Conservation (phyloP, 2,888 invertebrate genomes). For the Meganola albula region DNA sequence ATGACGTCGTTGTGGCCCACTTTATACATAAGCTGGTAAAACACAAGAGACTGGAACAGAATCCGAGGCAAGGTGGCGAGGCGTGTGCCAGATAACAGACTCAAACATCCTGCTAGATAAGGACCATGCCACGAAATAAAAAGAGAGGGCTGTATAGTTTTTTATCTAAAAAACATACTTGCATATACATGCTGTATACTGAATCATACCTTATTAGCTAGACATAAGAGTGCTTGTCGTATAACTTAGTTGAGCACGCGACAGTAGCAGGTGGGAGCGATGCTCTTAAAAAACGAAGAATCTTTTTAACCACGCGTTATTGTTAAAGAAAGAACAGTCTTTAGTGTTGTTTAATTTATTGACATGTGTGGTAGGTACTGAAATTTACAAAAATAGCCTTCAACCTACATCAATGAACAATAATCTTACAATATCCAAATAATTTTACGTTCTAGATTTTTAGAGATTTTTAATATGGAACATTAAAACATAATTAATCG, state of each 20-base stretch:
- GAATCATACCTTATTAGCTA: slow-evolving; percentile 25
- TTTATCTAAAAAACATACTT: slow-evolving; percentile 59
- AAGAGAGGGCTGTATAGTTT: slow-evolving; percentile 50
- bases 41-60: slow-evolving; percentile 46
- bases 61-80: slow-evolving; percentile 59
- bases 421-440: too few species aligned
- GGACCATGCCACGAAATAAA: slow-evolving; percentile 54
- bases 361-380: slow-evolving; percentile 20
- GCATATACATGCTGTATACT: too few species aligned
- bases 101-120: slow-evolving; percentile 68
- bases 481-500: too few species aligned
- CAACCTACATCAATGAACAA: too few species aligned
- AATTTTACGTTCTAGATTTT: too few species aligned
- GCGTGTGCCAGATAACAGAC: slow-evolving; percentile 72
- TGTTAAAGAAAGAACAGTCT: slow-evolving; percentile 52
- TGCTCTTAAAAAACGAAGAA: slow-evolving; percentile 66
- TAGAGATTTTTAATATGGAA: too few species aligned
- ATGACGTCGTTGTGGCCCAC: slow-evolving; percentile 58
- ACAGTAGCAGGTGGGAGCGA: slow-evolving; percentile 71
- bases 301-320: slow-evolving; percentile 57
- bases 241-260: slow-evolving; percentile 54
- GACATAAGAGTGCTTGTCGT: slow-evolving; percentile 25
- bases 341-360: slow-evolving; percentile 38
- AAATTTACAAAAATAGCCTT: too few species aligned
- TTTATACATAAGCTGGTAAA: slow-evolving; percentile 56